Evolutionary conservation across 2,797 vertebrate species (phyloP).

Genomic region (Fundulus diaphanus): DNA sequence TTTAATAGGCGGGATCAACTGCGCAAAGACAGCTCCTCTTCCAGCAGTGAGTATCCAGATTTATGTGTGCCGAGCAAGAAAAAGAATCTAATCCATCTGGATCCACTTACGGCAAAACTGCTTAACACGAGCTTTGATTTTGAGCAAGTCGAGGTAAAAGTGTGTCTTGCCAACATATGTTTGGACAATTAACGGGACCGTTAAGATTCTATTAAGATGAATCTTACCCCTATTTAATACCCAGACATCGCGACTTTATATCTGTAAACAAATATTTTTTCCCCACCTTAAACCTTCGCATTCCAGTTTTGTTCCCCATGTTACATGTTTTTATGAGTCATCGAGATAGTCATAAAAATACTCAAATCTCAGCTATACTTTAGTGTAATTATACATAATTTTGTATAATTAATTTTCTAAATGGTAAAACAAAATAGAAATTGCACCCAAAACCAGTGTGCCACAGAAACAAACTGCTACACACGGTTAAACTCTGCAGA

Average conservation of each 20-base stretch:
- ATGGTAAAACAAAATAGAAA: background rate
- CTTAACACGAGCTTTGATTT: background rate
- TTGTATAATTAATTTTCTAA: no score
- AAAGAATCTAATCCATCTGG: slow-evolving; percentile 28
- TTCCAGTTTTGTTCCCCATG: background rate
- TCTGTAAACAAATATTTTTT: no score
- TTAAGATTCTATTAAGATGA: no score
- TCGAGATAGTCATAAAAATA: background rate
- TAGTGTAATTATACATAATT: background rate
- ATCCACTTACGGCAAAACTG: slow-evolving; percentile 14
- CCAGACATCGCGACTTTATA: no score
- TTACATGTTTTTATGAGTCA: background rate
- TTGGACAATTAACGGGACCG: no score
- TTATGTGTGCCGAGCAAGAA: slow-evolving; percentile 11
- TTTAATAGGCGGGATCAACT: slow-evolving; percentile 86
- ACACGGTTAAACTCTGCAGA: background rate
- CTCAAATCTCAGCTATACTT: background rate
- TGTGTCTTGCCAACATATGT: no score
- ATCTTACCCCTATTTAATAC: no score
- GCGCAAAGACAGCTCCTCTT: slow-evolving; percentile 73
- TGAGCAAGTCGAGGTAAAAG: background rate
- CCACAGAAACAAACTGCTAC: background rate
- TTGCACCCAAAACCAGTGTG: background rate
- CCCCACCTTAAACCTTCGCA: no score
- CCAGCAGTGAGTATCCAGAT: slow-evolving; percentile 78